Evolutionary conservation across 2,113 vertebrate genomes (phyloP).

Genomic region (Columbina picui): DNA sequence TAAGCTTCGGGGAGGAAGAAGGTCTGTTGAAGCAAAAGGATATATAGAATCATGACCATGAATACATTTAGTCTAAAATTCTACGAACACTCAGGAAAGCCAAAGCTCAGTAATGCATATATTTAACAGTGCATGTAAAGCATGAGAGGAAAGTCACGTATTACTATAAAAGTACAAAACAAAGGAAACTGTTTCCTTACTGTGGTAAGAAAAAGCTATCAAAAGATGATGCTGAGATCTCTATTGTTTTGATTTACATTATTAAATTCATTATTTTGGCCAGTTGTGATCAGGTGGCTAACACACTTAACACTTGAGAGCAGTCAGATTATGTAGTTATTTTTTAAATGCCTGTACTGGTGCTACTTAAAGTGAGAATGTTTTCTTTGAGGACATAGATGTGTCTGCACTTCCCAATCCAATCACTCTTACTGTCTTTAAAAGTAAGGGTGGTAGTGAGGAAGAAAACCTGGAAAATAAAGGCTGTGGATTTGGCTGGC

Average conservation of each 20-base stretch:
- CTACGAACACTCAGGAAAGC: not conserved
- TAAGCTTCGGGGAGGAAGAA: not conserved
- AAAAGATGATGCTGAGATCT: not conserved
- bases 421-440: not conserved
- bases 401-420: not conserved
- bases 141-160: not conserved
- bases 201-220: not conserved
- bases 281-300: not conserved
- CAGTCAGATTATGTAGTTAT: not conserved
- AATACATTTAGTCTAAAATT: not conserved
- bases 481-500: not conserved
- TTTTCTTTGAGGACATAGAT: not conserved
- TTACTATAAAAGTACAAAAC: not conserved
- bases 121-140: not conserved
- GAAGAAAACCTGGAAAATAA: not conserved
- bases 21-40: not conserved
- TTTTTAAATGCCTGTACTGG: not conserved
- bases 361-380: not conserved
- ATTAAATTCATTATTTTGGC: not conserved
- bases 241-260: not conserved
- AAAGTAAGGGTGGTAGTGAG: not conserved
- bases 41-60: not conserved
- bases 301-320: not conserved
- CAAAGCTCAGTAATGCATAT: not conserved
- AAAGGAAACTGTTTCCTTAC: not conserved